Evolutionary conservation across 2,888 invertebrate genomes (phyloP), one percentile per base, ranked within the genome.

Genomic region (Nymphalis urticae): DNA sequence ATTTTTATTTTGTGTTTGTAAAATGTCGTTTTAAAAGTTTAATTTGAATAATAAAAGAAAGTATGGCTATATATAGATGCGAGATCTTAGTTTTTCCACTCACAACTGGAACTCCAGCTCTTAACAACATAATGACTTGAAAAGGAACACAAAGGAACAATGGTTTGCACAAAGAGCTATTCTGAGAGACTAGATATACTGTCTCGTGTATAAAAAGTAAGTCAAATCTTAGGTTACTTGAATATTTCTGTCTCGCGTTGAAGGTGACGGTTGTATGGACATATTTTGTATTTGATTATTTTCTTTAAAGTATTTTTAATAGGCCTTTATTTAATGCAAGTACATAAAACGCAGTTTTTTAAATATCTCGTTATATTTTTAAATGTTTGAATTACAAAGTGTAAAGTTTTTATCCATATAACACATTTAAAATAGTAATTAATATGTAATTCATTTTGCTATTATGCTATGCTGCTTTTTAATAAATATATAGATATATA

Each of bases 101-200:
- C 10, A 53, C 53, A 10, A 42, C 42, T 42, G 53, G 53, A 53
- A 27, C 24, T 53, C 53, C 53, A 53, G 24, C 24, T 53, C 53
- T 53, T 53, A 53, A 53, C 53, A 53, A 53, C 24, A 53, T 53
- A 53, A 53, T 53, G 24, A 53, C 53, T 53, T 6, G 53, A 13
- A 24, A 13, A 51, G 19, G 51, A 53, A 24, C 27, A 53, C 53
- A 53, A 53, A 53, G 53, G 53, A 27, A 53, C 53, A 53, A 53
- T 53, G 24, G 53, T 16, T 24, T 16, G 53, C 53, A 53, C 53
- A 53, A 53, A 53, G 53, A 53, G 16, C 24, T 13, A 42, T 42
- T 42, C 51, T 51, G 19, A 10, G 53, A 53, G 53, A 27, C 24
- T 53, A 13, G 24, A 10, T 24, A 53, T 53, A 53, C 13, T 16